Evolutionary conservation across 2,113 vertebrate species (phyloP).

Genomic region (Mirounga angustirostris): DNA sequence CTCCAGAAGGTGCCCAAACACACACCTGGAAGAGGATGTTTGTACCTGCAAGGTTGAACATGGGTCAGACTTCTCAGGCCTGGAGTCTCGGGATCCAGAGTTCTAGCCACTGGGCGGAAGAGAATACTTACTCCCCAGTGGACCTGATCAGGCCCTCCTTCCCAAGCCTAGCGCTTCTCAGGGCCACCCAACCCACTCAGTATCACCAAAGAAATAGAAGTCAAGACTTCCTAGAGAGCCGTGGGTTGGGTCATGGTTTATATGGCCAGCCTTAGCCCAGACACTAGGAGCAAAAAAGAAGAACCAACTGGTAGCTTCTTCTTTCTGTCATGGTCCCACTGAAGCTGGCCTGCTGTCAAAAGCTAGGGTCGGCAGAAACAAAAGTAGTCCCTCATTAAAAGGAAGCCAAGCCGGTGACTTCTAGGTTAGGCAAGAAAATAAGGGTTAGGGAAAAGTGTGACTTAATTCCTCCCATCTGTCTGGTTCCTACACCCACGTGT

Average conservation of each 20-base stretch:
- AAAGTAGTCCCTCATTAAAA: conserved; percentile 16
- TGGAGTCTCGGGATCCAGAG: background rate
- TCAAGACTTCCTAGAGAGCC: conserved; percentile 29
- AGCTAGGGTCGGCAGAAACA: background rate
- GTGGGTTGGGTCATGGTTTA: background rate
- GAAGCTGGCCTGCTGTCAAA: background rate
- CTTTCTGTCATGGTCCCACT: background rate
- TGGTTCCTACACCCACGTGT: conserved; percentile 75
- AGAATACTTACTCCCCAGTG: background rate
- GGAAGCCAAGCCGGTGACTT: conserved; percentile 67
- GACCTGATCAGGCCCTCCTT: background rate
- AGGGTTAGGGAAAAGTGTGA: conserved; percentile 58
- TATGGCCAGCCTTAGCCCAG: background rate
- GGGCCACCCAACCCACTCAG: background rate
- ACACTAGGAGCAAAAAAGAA: background rate
- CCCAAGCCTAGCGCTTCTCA: background rate
- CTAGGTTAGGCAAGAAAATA: conserved; percentile 68
- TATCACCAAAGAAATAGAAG: background rate
- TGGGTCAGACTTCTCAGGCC: background rate
- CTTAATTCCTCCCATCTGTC: conserved; percentile 73
- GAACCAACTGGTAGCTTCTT: conserved; percentile 16
- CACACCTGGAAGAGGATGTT: conserved; percentile 33
- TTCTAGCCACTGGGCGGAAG: background rate
- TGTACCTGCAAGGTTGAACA: background rate
- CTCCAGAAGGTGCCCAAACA: background rate